Evolutionary conservation across 2,888 invertebrate genomes (phyloP).

Genomic region (Brenthis hecate): DNA sequence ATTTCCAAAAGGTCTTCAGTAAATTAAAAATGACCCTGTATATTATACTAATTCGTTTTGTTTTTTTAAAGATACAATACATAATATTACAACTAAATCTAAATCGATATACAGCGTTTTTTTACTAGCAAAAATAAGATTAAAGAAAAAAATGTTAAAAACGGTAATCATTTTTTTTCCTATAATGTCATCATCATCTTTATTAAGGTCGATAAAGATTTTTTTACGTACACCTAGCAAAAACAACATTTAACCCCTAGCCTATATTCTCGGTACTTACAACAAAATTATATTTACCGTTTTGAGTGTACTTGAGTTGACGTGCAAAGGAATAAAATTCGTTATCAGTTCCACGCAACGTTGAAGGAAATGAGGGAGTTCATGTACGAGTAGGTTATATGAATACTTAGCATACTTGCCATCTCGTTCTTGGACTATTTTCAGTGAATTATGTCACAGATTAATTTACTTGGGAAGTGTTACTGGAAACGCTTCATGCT

Average conservation of each 20-base stretch:
- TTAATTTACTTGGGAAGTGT: slow-evolving; percentile 34
- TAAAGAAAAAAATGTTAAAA: too few species aligned
- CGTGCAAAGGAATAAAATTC: slow-evolving; percentile 7
- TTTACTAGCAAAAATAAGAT: too few species aligned
- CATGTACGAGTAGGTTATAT: background rate
- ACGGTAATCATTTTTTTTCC: too few species aligned
- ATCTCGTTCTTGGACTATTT: slow-evolving; percentile 20
- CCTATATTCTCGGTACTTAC: background rate
- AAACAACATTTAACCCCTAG: slow-evolving; percentile 4
- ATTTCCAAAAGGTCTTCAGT: too few species aligned
- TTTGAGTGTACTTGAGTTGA: background rate
- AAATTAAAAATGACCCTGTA: too few species aligned
- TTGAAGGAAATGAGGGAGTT: slow-evolving; percentile 25
- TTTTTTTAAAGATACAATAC: too few species aligned
- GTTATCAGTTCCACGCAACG: slow-evolving; percentile 22
- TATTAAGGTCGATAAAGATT: too few species aligned
- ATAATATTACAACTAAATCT: too few species aligned
- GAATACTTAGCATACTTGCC: slow-evolving; percentile 21
- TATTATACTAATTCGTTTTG: too few species aligned
- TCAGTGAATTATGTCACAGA: slow-evolving; percentile 26
- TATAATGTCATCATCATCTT: too few species aligned
- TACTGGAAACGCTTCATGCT: slow-evolving; percentile 12
- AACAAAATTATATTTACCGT: slow-evolving; percentile 10
- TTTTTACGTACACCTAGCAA: background rate
- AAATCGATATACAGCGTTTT: too few species aligned